Evolutionary conservation across 2,113 vertebrate species (phyloP).

Genomic region (Pomatorhinus ruficollis): DNA sequence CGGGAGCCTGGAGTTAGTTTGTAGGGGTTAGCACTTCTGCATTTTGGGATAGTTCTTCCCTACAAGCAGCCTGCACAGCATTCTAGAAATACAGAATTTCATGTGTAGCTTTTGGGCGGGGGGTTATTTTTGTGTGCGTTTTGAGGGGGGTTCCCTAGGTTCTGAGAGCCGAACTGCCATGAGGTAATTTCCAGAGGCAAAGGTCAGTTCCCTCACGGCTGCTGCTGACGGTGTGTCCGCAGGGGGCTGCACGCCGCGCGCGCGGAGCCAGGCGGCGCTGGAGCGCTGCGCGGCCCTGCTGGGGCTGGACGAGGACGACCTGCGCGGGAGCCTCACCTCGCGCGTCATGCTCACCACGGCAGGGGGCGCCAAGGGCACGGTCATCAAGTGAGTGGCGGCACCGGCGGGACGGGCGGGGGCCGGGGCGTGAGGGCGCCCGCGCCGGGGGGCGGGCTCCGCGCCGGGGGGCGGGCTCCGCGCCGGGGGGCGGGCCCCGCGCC

Average conservation of each 20-base stretch:
- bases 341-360: conserved; percentile 96
- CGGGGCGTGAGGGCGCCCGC: no score
- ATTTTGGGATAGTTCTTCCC: not conserved
- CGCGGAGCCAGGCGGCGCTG: conserved; percentile 82
- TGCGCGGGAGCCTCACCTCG: conserved; percentile 90
- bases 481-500: no score
- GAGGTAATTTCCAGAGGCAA: accelerated
- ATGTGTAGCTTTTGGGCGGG: accelerated
- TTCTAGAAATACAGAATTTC: not conserved
- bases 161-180: accelerated
- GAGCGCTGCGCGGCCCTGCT: conserved; percentile 88
- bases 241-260: conserved; percentile 91
- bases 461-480: no score
- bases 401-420: accelerated
- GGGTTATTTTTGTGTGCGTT: not conserved
- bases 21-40: not conserved
- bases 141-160: not conserved
- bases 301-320: conserved; percentile 90
- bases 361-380: conserved; percentile 95
- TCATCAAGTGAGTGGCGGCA: conserved; percentile 88
- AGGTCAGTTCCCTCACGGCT: accelerated
- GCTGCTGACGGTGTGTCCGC: not conserved
- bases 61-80: not conserved
- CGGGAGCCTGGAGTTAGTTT: not conserved
- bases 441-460: no score